Conservation (phyloP, 92 coral and sea anemone species). For the Parazoanthus atlanticus region DNA sequence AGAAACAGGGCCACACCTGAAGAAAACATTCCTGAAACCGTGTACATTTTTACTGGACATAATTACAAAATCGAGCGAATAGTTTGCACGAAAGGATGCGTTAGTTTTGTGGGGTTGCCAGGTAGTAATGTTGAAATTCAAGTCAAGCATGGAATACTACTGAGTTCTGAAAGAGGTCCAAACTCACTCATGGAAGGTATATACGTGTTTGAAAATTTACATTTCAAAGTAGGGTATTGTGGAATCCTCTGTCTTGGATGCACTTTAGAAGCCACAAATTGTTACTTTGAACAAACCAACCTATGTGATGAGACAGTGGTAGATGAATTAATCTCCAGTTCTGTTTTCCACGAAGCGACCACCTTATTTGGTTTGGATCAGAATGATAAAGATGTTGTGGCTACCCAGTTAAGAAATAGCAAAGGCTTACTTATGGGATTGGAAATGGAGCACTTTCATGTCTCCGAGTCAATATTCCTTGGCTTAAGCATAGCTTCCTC, state of each 20-base stretch:
- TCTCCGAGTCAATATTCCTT: background rate
- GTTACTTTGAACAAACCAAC: background rate
- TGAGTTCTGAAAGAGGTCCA: background rate
- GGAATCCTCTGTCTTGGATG: background rate
- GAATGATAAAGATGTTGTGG: background rate
- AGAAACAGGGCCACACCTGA: too few relatives aligned
- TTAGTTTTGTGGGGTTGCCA: constrained; percentile 23
- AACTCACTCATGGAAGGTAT: background rate
- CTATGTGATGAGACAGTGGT: background rate
- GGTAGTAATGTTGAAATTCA: constrained; percentile 1
- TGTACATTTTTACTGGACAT: constrained; percentile 23
- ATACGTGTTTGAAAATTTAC: constrained; percentile 11
- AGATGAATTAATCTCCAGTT: background rate
- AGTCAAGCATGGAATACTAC: background rate
- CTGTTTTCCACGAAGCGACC: background rate
- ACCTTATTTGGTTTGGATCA: background rate
- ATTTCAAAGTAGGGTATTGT: background rate
- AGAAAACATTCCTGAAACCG: background rate
- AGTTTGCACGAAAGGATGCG: background rate
- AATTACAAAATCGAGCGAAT: constrained; percentile 14
- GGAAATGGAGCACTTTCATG: background rate
- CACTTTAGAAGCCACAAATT: background rate
- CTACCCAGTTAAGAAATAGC: background rate
- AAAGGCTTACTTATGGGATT: background rate
- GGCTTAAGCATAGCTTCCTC: background rate